Percentiles rank a stretch among this genome's conserved stretches.
phyloP scores from a whole-genome alignment of 2,113 vertebrate species.

The Muscicapa adusta region DNA sequence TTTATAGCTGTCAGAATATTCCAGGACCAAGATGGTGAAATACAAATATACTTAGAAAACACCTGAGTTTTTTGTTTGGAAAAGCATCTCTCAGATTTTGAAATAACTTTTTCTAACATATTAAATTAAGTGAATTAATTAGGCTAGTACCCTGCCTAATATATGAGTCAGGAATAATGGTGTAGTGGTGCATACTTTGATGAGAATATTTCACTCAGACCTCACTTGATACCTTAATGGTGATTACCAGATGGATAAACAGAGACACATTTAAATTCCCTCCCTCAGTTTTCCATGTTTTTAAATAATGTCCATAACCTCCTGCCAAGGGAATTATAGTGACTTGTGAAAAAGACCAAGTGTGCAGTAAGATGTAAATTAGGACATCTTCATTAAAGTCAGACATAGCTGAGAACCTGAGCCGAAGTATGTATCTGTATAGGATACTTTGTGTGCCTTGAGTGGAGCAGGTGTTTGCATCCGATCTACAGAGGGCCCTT shows the following conservation, averaged over 20 bases:
- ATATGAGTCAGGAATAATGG: background rate
- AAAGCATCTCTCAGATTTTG: conserved; percentile 30
- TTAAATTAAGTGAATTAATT: conserved; percentile 26
- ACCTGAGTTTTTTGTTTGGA: conserved; percentile 30
- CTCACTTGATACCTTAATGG: background rate
- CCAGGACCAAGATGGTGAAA: background rate
- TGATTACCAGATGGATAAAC: background rate
- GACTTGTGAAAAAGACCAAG: background rate
- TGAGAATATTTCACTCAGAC: background rate
- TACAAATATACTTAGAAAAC: conserved; percentile 47
- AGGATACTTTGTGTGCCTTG: background rate
- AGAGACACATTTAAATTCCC: background rate
- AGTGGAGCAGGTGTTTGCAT: background rate
- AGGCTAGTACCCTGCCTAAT: background rate
- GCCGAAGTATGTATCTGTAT: background rate
- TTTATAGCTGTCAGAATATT: background rate
- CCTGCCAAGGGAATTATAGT: background rate
- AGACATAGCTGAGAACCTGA: background rate
- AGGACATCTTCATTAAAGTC: background rate
- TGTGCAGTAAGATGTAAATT: background rate
- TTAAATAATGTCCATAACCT: background rate
- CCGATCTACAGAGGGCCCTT: background rate
- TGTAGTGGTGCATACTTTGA: background rate
- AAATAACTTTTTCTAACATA: conserved; percentile 48
- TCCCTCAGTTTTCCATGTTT: background rate